A percentile compares a stretch with the other conserved stretches of the same genome.
These are phyloP conservation scores for Conchocele bisecta DNA, from an alignment of 2,888 invertebrate genomes.

Conservation along the genomic window DNA sequence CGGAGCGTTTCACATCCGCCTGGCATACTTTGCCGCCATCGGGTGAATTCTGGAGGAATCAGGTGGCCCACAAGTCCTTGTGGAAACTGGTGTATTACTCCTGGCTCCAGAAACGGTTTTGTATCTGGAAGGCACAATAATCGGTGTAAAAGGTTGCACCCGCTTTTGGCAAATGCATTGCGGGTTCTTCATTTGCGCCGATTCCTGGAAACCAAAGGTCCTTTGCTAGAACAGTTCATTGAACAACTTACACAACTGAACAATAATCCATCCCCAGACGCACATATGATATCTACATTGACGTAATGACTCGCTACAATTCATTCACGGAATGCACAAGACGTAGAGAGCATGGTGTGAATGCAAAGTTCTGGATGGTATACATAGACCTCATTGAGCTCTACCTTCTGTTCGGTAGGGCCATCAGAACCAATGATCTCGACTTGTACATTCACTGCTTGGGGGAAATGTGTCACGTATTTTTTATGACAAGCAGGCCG, in stretches of 20 bases:
- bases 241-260: too few relatives aligned
- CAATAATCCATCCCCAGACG: not conserved
- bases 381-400: conserved; percentile 43
- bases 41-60: conserved; percentile 53
- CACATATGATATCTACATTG: not conserved
- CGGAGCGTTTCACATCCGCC: conserved; percentile 56
- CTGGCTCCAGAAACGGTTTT: too few relatives aligned
- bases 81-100: too few relatives aligned
- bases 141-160: conserved; percentile 56
- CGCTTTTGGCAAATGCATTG: conserved; percentile 44
- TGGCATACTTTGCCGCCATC: conserved; percentile 53
- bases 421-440: conserved; percentile 11
- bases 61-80: too few relatives aligned
- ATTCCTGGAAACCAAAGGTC: conserved; percentile 15
- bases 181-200: conserved; percentile 42
- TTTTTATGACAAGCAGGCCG: conserved; percentile 46
- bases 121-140: too few relatives aligned
- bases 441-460: not conserved
- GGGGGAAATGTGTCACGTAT: conserved; percentile 22
- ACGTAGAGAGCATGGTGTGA: conserved; percentile 50
- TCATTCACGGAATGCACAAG: conserved; percentile 3
- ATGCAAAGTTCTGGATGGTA: conserved; percentile 51
- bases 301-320: conserved; percentile 14
- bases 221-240: not conserved
- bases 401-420: conserved; percentile 30